Evolutionary conservation across 1,140 invertebrate species (phyloP).

Genomic region (Amphibalanus amphitrite): DNA sequence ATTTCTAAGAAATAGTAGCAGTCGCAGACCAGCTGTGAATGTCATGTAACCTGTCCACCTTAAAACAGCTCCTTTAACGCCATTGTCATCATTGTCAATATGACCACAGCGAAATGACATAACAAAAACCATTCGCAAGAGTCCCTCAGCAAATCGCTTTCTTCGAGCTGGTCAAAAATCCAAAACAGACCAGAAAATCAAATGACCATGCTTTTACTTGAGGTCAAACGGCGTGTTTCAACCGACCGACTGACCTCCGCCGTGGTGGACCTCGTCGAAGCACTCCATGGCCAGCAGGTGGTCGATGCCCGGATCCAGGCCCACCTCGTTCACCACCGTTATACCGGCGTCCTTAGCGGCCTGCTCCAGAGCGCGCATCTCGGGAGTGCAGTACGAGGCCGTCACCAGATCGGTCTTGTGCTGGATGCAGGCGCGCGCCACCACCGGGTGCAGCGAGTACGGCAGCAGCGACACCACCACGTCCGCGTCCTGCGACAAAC

Average conservation of each 20-base stretch:
- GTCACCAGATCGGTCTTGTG: conserved; percentile 84
- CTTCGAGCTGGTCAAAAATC: too few relatives aligned
- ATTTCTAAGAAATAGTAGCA: too few relatives aligned
- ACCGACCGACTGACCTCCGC: background rate
- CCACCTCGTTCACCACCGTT: conserved; percentile 87
- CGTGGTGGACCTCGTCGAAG: conserved; percentile 56
- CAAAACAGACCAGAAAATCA: too few relatives aligned
- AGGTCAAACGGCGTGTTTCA: too few relatives aligned
- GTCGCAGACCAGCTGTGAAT: too few relatives aligned
- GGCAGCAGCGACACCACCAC: conserved; percentile 83
- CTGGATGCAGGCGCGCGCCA: conserved; percentile 72
- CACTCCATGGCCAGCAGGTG: conserved; percentile 93
- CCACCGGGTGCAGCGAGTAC: conserved; percentile 64
- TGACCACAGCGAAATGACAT: too few relatives aligned
- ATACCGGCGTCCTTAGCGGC: conserved; percentile 63
- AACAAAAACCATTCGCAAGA: too few relatives aligned
- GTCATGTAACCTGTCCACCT: too few relatives aligned
- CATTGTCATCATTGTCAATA: too few relatives aligned
- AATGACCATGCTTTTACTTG: too few relatives aligned
- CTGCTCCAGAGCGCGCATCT: conserved; percentile 60
- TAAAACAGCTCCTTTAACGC: too few relatives aligned
- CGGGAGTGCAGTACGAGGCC: conserved; percentile 77
- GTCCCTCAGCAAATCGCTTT: too few relatives aligned
- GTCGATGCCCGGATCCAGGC: conserved; percentile 94
- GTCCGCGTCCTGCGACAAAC: conserved; percentile 44